Evolutionary conservation across 2,113 vertebrate species (phyloP).

Genomic region (cattle (Bos taurus)): ARS-UCD2.0 NC_037328.1:119677501-119678000

Average conservation of each 20-base stretch:
- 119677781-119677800: not conserved
- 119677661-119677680: not conserved
- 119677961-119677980: not conserved
- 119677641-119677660: not conserved
- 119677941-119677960: not conserved
- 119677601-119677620: not conserved
- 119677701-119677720: not conserved
- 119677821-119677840: not conserved
- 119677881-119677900: not conserved
- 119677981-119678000: not conserved
- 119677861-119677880: not conserved
- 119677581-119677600: not conserved
- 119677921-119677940: not conserved
- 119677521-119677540: not conserved
- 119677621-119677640: not conserved
- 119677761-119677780: not conserved
- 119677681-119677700: not conserved
- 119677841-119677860: not conserved
- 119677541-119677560: not conserved
- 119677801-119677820: not conserved
- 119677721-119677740: not conserved
- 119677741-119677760: not conserved
- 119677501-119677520: not conserved
- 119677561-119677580: not conserved
- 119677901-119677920: not conserved